Base-by-base conservation (phyloP, 2,797 vertebrate species). In the Euphonia xanthogaster region DNA sequence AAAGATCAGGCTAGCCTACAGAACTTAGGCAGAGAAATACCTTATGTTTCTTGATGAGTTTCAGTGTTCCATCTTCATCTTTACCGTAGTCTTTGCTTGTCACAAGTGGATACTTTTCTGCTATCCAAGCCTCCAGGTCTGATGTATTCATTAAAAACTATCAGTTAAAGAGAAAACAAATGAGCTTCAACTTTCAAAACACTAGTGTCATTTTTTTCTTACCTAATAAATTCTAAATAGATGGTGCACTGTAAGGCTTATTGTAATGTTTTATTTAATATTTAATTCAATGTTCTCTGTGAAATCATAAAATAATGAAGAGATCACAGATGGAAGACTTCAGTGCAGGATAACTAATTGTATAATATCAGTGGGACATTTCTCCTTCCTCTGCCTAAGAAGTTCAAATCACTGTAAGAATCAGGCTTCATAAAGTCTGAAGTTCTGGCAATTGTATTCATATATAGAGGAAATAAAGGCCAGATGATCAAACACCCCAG, bases 41-140 rank as follows among this genome's bases (percentile, higher is more conserved):
- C 98, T 99, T 97, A 75, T 99, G 98, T 94, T 98, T 99, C 89
- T 98, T 98, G 57, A 99, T 66, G 81, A 99, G 98, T 68, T 97
- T 98, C 86, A 96, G 77, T 4, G 99, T 99, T 72, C 98, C 96
- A 55, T 96, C 95, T 90, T 98, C 96, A 1, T 99, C 98, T 88
- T 98, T 98, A 53, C 99, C 99, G 0, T 96, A 98, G 85, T 99
- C 98, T 8, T 98, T 98, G 12, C 97, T 98, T 61, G 95, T 98
- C 58, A 98, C 97, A 95, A 98, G 88, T 7, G 93, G 95, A 63
- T 97, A 86, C 31, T 97, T 98, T 96, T 99, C 99, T 6, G 94
- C 96, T 88, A 99, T 93, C 95, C 98, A 98, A 93, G 93, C 96
- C 95, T 99, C 99, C 91, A 99, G 96, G 91, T 99, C 99, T 8